These are phyloP conservation scores for Poecilia wingei DNA, from an alignment of 2,797 vertebrate species.

Conservation along the genomic window DNA sequence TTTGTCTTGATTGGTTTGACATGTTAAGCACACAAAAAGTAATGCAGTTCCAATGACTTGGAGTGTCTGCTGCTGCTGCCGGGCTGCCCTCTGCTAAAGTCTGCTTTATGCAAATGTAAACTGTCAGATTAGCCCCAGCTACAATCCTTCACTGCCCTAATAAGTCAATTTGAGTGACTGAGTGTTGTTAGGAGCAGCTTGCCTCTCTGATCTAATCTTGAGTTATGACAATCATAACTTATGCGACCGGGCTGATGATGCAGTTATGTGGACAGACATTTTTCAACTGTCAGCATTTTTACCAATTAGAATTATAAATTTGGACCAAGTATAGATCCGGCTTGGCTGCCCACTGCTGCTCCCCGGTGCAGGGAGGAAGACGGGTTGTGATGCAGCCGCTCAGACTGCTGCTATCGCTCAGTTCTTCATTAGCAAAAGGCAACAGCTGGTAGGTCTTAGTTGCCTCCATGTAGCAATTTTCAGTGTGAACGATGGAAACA, in stretches of 20 bases:
- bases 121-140: constrained; percentile 62
- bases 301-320: constrained; percentile 63
- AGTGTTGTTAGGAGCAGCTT: constrained; percentile 60
- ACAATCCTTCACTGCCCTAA: constrained; percentile 64
- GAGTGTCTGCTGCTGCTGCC: constrained; percentile 16
- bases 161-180: constrained; percentile 71
- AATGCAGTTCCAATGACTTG: neutral
- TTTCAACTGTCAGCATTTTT: constrained; percentile 69
- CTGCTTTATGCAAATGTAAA: constrained; percentile 55
- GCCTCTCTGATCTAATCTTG: constrained; percentile 69
- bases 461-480: neutral
- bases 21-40: constrained; percentile 22
- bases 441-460: neutral
- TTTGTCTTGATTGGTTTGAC: constrained; percentile 9
- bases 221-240: constrained; percentile 73
- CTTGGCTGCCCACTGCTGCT: constrained; percentile 42
- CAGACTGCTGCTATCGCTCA: neutral
- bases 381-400: neutral
- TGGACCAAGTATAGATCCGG: constrained; percentile 35
- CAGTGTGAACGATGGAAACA: neutral
- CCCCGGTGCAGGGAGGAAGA: neutral
- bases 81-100: constrained; percentile 32
- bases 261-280: constrained; percentile 63
- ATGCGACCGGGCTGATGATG: constrained; percentile 60
- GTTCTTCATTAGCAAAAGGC: constrained; percentile 5